Evolutionary conservation across 2,888 invertebrate species (phyloP), one percentile per base, ranked within the genome.

Genomic region (Polydrusus tereticollis): DNA sequence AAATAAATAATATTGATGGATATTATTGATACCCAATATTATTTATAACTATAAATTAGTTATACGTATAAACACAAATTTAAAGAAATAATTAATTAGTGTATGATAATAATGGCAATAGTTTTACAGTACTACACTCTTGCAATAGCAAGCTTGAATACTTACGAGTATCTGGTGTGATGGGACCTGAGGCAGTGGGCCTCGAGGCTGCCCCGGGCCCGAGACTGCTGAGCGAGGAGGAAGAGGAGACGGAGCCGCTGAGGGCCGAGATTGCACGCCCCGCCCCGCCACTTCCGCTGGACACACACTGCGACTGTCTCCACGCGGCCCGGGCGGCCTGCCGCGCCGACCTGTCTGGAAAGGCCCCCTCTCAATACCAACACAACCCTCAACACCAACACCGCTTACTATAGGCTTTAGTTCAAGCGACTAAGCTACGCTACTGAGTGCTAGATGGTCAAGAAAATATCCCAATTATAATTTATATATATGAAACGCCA

Each of bases 311-410:
- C 88, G 92, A 92, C 90, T 93, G 92, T 90, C 92, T 92, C 92
- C 92, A 93, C 92, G 92, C 92, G 89, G 92, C 91, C 90, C 92
- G 91, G 88, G 91, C 92, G 78, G 91, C 90, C 92, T 92, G 92
- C 91, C 92, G 92, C 92, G 92, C 89, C 92, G 92, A 92, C 92
- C 92, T 93, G 92, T 93, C 92, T 93, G 92, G 92, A 93, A 92
- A 85, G 82, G 82, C 84, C 84, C 84, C 84, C 85, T 86, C 86
- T 86, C 85, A 86, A 86, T 85, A 86, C 85, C 85, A 85, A 84
- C 84, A 83, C 83, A 82, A 85, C 84, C 81, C 81, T 80, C 33
- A 79, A 82, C 83, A 84, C 84, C 82, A 81, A 80, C 78, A 82
- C 76, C 62, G 72, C 79, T 75, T 77, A 77, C 73, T 76, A 73